Evolutionary conservation across 2,888 invertebrate genomes (phyloP), one percentile per base, ranked within the genome.

Genomic region (Koerneria pararmatus): DNA sequence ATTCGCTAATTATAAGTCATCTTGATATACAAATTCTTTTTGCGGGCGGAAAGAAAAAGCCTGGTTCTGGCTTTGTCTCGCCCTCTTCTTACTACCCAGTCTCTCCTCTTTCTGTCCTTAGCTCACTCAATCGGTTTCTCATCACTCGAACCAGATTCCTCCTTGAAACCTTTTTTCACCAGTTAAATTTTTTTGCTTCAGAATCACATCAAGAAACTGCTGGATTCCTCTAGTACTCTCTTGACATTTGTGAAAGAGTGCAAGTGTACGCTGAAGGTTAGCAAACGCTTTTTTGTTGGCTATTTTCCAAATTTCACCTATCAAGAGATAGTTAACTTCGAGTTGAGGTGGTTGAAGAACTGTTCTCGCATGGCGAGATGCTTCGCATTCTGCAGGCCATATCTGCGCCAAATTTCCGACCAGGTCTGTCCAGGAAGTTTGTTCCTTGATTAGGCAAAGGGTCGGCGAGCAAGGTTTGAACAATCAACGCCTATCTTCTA

Each of bases 291-390:
- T 31, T 2, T n/a, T 2, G 1, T 59, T 8, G 31, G 3, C 8
- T 27, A 31, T 58, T 41, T 24, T 0, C 6, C 31, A 29, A 22
- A 34, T 8, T 19, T 3, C 37, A 8, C 8, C 1, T 19, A 35
- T 2, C 3, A 8, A 8, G 37, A 46, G 29, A 2, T 6, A 48
- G 6, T 1, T 19, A 31, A 48, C n/a, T 1, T 48, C 48, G 4
- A 2, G 34, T 8, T 35, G 27, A 64, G 64, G 74, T 74, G 2
- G 70, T 76, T 5, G 72, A 74, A 49, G 67, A 70, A 37, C 59
- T 76, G 19, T 76, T 76, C 54, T 62, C 70, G 8, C 72, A 73
- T 51, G 76, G 74, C 34, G 74, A 75, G 49, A 57, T 76, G 4
- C 62, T 62, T 3, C 69, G 72, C 24, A 64, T 72, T 15, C 68